Evolutionary conservation across 2,797 vertebrate genomes (phyloP), one percentile per base, ranked within the genome.

Genomic region (Anomalospiza imberbis): DNA sequence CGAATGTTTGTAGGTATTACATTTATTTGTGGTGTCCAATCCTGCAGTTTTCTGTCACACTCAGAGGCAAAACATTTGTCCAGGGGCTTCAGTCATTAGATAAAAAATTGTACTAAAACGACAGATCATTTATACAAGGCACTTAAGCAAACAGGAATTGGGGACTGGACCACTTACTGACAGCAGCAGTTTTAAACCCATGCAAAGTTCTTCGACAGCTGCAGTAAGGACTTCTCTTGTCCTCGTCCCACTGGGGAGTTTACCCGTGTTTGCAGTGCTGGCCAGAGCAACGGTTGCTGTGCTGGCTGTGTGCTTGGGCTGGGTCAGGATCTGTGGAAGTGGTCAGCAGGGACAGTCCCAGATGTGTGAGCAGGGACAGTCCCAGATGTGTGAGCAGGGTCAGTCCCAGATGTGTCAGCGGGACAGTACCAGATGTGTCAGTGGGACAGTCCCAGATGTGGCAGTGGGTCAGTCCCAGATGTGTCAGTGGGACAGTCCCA

Each of bases 191-290:
- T 88, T 82, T 29, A 48, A 76, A 63, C 40, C 25, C 17, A 22
- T 7, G 16, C 61, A 10, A 15, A 22, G 10, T 53, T 32, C 32
- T 60, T 22, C 10, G 11, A 57, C 22, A 57, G 53, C 24, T 20
- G 20, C 57, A 62, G 3, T 42, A 19, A 42, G 32, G 32, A 45
- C 44, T 47, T 70, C 6, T 63, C 16, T 67, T 60, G 45, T 34
- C 22, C 25, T 60, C 2, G 2, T 63, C n/a, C 47, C 17, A 3
- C 20, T 13, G n/a, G 12, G 0, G 8, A 29, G 32, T 48, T 76
- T 6, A 22, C 9, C 28, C 3, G 0, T 17, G 60, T 16, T 48
- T 20, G 42, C 17, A 0, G 0, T 62, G 21, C 22, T 62, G 73
- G 47, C 42, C 42, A 47, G n/a, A 48, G 2, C 21, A 32, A 0